Conservation (phyloP, 2,888 invertebrate species). For the Anarsia innoxiella region DNA sequence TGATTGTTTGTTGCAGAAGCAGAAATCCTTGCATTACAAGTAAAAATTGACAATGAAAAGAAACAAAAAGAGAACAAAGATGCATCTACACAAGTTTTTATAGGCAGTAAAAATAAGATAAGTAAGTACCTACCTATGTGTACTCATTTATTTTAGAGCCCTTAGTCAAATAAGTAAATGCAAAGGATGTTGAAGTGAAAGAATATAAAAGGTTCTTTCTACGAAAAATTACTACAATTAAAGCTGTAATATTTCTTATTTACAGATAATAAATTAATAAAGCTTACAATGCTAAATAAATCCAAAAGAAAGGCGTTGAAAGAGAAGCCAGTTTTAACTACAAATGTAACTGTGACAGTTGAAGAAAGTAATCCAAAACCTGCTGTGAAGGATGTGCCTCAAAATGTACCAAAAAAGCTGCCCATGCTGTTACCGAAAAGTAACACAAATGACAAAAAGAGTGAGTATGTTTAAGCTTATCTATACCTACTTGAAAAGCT, state of each 20-base stretch:
- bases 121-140: no score
- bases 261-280: slow-evolving; percentile 47
- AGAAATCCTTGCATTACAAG: slow-evolving; percentile 58
- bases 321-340: slow-evolving; percentile 23
- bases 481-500: no score
- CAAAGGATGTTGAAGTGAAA: no score
- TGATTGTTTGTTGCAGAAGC: slow-evolving; percentile 38
- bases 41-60: slow-evolving; percentile 43
- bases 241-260: slow-evolving; percentile 15
- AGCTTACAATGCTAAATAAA: slow-evolving; percentile 43
- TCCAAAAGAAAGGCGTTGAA: slow-evolving; percentile 30
- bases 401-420: slow-evolving; percentile 28
- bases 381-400: slow-evolving; percentile 17
- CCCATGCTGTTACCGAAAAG: slow-evolving; percentile 48
- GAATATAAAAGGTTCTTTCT: no score
- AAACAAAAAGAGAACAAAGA: slow-evolving; percentile 34
- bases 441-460: slow-evolving; percentile 40
- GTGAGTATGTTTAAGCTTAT: slow-evolving; percentile 25
- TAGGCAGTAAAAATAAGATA: slow-evolving; percentile 43
- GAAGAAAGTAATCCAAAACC: slow-evolving; percentile 19
- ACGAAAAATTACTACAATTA: not conserved
- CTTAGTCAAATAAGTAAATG: no score
- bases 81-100: slow-evolving; percentile 55
- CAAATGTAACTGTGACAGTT: slow-evolving; percentile 20
- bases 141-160: no score